Percentiles rank a stretch among this genome's conserved stretches.
Evolutionary conservation across 2,797 vertebrate genomes (phyloP).

Genomic region (Centropyge bicolor): DNA sequence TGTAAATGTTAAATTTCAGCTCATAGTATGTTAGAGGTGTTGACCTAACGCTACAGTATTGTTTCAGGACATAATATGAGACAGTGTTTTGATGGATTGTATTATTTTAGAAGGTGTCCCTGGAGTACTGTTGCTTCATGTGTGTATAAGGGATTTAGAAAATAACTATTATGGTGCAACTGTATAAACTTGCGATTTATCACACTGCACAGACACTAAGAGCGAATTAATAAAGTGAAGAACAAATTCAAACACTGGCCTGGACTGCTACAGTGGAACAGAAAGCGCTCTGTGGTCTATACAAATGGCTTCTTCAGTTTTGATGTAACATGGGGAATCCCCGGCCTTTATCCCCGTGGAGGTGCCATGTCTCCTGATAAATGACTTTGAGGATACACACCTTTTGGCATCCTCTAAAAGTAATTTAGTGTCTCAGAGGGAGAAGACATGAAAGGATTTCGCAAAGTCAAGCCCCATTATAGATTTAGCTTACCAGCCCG

Average conservation of each 20-base stretch:
- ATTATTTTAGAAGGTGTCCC: not conserved
- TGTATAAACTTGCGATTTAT: not conserved
- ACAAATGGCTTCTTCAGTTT: conserved; percentile 35
- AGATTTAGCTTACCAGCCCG: not conserved
- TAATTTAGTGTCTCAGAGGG: not conserved
- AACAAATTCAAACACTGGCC: conserved; percentile 17
- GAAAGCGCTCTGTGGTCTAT: conserved; percentile 27
- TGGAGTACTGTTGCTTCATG: not conserved
- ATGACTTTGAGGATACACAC: conserved; percentile 47
- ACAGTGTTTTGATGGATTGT: not conserved
- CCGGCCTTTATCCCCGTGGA: conserved; percentile 38
- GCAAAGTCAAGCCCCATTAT: not conserved
- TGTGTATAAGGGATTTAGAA: not conserved
- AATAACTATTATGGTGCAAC: not conserved
- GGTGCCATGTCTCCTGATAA: conserved; percentile 39
- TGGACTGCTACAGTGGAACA: conserved; percentile 8
- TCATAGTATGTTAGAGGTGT: conserved; percentile 1
- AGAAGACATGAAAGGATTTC: conserved; percentile 8
- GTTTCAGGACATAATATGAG: not conserved
- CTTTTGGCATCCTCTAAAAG: conserved; percentile 42
- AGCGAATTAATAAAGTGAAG: conserved; percentile 38
- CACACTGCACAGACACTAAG: accelerated
- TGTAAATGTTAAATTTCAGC: not conserved
- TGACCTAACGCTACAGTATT: not conserved
- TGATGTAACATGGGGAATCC: conserved; percentile 56